Conservation (phyloP, 1,140 invertebrate species). For the Dufourea novaeangliae region DNA sequence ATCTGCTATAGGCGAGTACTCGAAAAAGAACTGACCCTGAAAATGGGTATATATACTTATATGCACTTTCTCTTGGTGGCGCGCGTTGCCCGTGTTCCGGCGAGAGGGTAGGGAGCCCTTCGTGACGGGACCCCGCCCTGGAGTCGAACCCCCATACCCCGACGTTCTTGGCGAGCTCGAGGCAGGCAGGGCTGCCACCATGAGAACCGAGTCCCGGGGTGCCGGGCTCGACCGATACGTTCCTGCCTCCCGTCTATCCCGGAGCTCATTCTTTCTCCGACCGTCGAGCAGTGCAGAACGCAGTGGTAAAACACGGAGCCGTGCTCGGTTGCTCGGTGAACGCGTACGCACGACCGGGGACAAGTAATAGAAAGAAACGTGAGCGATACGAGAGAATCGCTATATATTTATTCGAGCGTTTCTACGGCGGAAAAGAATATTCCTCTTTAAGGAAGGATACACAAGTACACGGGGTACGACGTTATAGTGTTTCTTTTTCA, state of each 20-base stretch:
- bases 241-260: conserved; percentile 63
- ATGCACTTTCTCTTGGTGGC: background rate
- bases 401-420: too few species aligned
- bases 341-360: conserved; percentile 6
- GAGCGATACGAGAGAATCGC: too few species aligned
- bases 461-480: background rate
- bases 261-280: conserved; percentile 69
- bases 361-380: background rate
- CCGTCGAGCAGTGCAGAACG: conserved; percentile 62
- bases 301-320: conserved; percentile 2
- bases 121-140: conserved; percentile 59
- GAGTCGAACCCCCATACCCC: conserved; percentile 42
- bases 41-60: conserved; percentile 24
- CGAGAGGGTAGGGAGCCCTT: conserved; percentile 46
- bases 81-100: background rate
- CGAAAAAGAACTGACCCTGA: conserved; percentile 28
- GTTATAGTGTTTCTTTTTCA: background rate
- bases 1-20: too few species aligned
- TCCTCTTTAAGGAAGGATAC: background rate
- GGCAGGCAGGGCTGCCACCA: conserved; percentile 61
- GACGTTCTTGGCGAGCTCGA: conserved; percentile 37
- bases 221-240: conserved; percentile 49
- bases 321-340: conserved; percentile 19
- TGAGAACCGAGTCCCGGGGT: conserved; percentile 55
- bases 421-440: conserved; percentile 35